phyloP scores from a whole-genome alignment of 2,888 invertebrate genomes.

The Lottia gigantea region DNA sequence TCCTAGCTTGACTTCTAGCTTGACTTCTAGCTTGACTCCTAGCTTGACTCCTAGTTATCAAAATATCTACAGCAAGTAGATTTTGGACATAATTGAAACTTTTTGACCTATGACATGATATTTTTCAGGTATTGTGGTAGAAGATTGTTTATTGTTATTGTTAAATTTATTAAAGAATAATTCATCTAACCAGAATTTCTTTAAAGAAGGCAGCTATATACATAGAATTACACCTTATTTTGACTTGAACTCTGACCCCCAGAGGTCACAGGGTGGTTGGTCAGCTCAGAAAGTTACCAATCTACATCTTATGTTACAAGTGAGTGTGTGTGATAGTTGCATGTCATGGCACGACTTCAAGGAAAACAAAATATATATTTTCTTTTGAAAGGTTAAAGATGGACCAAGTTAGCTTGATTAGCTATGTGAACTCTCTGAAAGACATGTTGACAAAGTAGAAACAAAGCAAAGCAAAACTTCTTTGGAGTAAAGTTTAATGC shows the following conservation, averaged over 20 bases:
- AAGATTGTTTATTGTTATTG: conserved; percentile 94
- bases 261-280: conserved; percentile 75
- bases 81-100: too few species aligned
- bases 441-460: too few species aligned
- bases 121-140: conserved; percentile 84
- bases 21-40: too few species aligned
- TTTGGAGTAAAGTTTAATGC: too few species aligned
- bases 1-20: too few species aligned
- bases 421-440: too few species aligned
- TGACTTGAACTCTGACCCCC: conserved; percentile 58
- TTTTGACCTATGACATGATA: background rate
- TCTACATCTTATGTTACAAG: conserved; percentile 89
- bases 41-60: too few species aligned
- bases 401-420: too few species aligned
- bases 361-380: background rate
- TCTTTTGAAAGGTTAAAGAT: background rate
- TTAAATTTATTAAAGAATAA: conserved; percentile 94
- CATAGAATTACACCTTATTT: conserved; percentile 91
- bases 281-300: conserved; percentile 94
- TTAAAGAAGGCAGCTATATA: conserved; percentile 97
- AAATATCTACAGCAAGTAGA: too few species aligned
- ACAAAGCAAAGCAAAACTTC: too few species aligned
- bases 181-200: conserved; percentile 97
- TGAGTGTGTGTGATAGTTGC: conserved; percentile 64
- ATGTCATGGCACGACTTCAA: background rate